phyloP scores from a whole-genome alignment of 2,888 invertebrate species.

The Hypomecis punctinalis region DNA sequence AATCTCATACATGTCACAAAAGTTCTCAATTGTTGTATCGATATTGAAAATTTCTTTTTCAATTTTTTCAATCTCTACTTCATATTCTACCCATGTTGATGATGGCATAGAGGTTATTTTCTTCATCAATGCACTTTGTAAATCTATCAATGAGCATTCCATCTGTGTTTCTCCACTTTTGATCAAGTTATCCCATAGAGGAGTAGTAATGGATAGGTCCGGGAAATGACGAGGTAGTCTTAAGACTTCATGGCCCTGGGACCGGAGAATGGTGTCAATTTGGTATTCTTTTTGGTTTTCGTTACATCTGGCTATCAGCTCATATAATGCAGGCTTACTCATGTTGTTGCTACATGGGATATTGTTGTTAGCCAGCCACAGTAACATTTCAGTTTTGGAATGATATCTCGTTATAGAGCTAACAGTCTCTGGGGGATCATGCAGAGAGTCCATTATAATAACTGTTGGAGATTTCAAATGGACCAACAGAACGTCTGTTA shows the following conservation, averaged over 20 bases:
- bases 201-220: slow-evolving; percentile 56
- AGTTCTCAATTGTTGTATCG: slow-evolving; percentile 48
- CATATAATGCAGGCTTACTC: slow-evolving; percentile 61
- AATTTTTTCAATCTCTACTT: slow-evolving; percentile 37
- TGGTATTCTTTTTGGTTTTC: slow-evolving; percentile 39
- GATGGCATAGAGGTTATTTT: slow-evolving; percentile 11
- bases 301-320: slow-evolving; percentile 52
- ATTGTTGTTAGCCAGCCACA: slow-evolving; percentile 56
- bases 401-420: slow-evolving; percentile 53
- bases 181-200: slow-evolving; percentile 54
- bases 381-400: slow-evolving; percentile 58
- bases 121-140: slow-evolving; percentile 23
- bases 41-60: slow-evolving; percentile 51
- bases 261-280: slow-evolving; percentile 55
- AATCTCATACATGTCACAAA: slow-evolving; percentile 42
- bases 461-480: slow-evolving; percentile 49
- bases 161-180: background rate
- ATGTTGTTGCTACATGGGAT: slow-evolving; percentile 56
- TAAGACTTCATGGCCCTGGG: slow-evolving; percentile 60
- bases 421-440: slow-evolving; percentile 42
- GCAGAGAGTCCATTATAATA: slow-evolving; percentile 59
- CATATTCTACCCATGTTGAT: slow-evolving; percentile 32
- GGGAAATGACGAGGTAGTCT: slow-evolving; percentile 55
- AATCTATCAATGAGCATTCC: background rate
- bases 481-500: slow-evolving; percentile 55